Conservation (phyloP, 2,888 invertebrate species). For the Lasioglossum calceatum region DNA sequence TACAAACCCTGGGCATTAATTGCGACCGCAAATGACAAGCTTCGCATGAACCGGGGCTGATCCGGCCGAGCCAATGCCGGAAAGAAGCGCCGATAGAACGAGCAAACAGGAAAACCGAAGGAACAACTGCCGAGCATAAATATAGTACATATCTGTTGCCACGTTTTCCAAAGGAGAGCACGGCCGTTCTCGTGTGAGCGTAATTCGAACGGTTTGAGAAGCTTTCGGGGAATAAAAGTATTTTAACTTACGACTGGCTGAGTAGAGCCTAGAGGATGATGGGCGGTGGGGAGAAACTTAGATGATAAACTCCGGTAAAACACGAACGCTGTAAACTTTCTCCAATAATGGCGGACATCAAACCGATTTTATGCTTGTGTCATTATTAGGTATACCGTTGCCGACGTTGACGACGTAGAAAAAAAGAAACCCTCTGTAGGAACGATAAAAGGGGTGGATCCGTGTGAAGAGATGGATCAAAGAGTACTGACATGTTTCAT, state of each 20-base stretch:
- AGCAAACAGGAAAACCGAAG: constrained; percentile 6
- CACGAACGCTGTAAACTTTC: constrained; percentile 79
- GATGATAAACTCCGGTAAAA: constrained; percentile 79
- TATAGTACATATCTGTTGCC: neutral
- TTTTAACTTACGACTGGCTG: constrained; percentile 58
- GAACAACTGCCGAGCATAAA: neutral
- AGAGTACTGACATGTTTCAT: neutral
- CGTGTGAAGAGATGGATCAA: neutral
- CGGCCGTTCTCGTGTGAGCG: constrained; percentile 23
- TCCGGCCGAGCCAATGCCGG: neutral
- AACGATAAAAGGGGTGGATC: neutral
- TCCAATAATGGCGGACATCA: constrained; percentile 80
- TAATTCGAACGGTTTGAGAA: constrained; percentile 56
- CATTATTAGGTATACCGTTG: constrained; percentile 71
- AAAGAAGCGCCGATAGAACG: neutral
- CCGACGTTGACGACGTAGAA: constrained; percentile 44
- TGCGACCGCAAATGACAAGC: constrained; percentile 4
- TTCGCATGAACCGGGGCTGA: neutral
- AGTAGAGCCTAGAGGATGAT: constrained; percentile 62
- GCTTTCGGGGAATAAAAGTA: constrained; percentile 57
- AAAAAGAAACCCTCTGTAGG: constrained; percentile 34
- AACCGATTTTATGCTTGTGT: constrained; percentile 76
- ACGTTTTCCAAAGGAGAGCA: neutral
- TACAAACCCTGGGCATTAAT: neutral
- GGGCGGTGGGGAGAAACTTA: constrained; percentile 48